Conservation (phyloP, 2,888 invertebrate genomes). For the Odontocolon sp. region DNA sequence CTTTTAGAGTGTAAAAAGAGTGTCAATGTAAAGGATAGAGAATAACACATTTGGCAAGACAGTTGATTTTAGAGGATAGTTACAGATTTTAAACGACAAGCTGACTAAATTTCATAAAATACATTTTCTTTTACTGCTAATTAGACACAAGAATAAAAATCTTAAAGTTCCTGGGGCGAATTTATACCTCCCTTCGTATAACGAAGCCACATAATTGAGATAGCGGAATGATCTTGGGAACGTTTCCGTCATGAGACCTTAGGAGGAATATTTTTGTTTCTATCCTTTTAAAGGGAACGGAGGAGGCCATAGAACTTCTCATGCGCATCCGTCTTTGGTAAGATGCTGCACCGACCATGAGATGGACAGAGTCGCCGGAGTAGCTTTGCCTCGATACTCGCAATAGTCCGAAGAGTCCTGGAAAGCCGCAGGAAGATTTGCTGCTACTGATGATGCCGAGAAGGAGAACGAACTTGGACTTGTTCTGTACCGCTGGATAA, state of each 20-base stretch:
- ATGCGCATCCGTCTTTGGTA: conserved; percentile 8
- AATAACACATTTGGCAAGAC: too few relatives aligned
- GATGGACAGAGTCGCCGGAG: conserved; percentile 46
- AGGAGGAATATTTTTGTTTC: not conserved
- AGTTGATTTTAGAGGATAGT: too few relatives aligned
- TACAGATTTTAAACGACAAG: too few relatives aligned
- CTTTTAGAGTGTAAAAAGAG: too few relatives aligned
- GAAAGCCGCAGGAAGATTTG: conserved; percentile 23
- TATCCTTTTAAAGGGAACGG: not conserved
- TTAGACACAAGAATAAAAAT: too few relatives aligned
- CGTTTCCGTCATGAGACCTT: not conserved
- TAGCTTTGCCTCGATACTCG: conserved; percentile 19
- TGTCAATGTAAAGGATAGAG: too few relatives aligned
- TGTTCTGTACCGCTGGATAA: not conserved
- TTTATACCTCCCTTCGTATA: too few relatives aligned
- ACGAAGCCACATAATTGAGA: too few relatives aligned
- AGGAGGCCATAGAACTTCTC: not conserved
- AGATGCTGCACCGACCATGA: conserved; percentile 15
- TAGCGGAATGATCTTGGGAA: not conserved
- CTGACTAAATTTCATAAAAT: too few relatives aligned
- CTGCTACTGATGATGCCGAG: conserved; percentile 18
- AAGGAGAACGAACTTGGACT: conserved; percentile 17
- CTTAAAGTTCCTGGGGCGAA: too few relatives aligned
- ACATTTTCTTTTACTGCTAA: too few relatives aligned
- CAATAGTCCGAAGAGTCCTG: not conserved